Evolutionary conservation across 2,888 invertebrate genomes (phyloP).

Genomic region (Steromphala cineraria): DNA sequence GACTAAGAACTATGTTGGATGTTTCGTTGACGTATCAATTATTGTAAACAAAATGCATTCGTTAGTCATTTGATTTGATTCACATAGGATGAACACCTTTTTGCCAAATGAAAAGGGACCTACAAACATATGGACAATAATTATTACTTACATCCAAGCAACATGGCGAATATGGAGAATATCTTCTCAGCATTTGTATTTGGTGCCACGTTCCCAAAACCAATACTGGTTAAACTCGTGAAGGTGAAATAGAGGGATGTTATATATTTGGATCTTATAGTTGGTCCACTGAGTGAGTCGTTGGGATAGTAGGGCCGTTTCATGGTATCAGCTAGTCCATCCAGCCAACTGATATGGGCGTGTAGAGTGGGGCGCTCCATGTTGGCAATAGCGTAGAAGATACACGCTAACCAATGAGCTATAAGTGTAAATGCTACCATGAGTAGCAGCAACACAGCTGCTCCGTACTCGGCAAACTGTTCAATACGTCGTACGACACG

Average conservation of each 20-base stretch:
- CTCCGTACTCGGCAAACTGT: slow-evolving; percentile 75
- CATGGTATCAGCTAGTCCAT: slow-evolving; percentile 67
- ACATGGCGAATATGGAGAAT: slow-evolving; percentile 76
- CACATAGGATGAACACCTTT: too few species aligned
- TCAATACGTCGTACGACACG: slow-evolving; percentile 74
- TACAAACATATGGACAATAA: neutral
- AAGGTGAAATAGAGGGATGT: slow-evolving; percentile 76
- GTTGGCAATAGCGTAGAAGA: slow-evolving; percentile 75
- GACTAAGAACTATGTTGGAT: too few species aligned
- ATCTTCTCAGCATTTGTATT: slow-evolving; percentile 75
- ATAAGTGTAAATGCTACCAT: slow-evolving; percentile 75
- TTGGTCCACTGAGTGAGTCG: slow-evolving; percentile 72
- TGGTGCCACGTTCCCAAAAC: slow-evolving; percentile 75
- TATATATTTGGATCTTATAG: slow-evolving; percentile 73
- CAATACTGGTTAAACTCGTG: slow-evolving; percentile 75
- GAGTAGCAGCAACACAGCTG: slow-evolving; percentile 73
- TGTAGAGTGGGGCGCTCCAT: slow-evolving; percentile 70
- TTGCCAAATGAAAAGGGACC: too few species aligned
- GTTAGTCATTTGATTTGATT: too few species aligned
- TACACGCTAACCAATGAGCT: slow-evolving; percentile 75
- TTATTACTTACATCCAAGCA: slow-evolving; percentile 73
- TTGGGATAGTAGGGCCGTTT: slow-evolving; percentile 69
- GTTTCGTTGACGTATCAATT: too few species aligned
- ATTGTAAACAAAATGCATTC: too few species aligned
- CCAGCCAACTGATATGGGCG: slow-evolving; percentile 71